Percentiles rank a stretch among this genome's conserved stretches.
Evolutionary conservation across 2,113 vertebrate species (phyloP).

Genomic region (Neoarius graeffei): DNA sequence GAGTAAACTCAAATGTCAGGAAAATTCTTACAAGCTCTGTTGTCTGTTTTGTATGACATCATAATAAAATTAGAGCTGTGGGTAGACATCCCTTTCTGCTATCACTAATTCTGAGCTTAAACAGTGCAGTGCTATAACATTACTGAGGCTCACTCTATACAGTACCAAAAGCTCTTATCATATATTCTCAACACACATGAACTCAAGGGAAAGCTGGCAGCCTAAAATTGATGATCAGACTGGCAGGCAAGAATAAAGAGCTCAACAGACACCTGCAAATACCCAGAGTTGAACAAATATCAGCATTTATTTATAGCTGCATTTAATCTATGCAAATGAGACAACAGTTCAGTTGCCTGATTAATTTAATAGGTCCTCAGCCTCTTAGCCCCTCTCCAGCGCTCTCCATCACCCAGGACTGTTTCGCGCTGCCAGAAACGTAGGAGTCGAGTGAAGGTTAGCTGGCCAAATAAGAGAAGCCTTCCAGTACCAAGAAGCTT

Average conservation of each 20-base stretch:
- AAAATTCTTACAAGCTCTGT: background rate
- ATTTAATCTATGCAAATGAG: constrained; percentile 56
- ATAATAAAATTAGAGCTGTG: background rate
- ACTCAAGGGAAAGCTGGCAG: background rate
- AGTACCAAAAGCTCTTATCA: constrained; percentile 11
- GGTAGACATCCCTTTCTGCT: background rate
- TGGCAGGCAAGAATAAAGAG: constrained; percentile 21
- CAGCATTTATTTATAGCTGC: constrained; percentile 57
- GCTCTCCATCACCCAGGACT: constrained; percentile 21
- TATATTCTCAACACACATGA: constrained; percentile 8
- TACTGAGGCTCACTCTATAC: background rate
- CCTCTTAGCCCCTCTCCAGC: constrained; percentile 34
- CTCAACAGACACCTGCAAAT: constrained; percentile 31
- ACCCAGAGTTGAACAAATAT: constrained; percentile 49
- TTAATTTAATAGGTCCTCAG: constrained; percentile 52
- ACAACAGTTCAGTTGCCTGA: constrained; percentile 44
- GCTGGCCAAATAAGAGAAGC: constrained; percentile 7
- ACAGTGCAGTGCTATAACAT: background rate
- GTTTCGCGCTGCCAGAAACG: constrained; percentile 16
- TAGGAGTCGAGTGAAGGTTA: constrained; percentile 51
- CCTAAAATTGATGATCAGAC: constrained; percentile 15
- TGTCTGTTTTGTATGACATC: constrained; percentile 4
- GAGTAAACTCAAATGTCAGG: background rate
- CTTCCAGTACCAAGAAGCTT: constrained; percentile 23
- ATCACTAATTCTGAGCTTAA: constrained; percentile 5